Conservation (phyloP, 2,113 vertebrate genomes). For the Halichoeres trimaculatus region DNA sequence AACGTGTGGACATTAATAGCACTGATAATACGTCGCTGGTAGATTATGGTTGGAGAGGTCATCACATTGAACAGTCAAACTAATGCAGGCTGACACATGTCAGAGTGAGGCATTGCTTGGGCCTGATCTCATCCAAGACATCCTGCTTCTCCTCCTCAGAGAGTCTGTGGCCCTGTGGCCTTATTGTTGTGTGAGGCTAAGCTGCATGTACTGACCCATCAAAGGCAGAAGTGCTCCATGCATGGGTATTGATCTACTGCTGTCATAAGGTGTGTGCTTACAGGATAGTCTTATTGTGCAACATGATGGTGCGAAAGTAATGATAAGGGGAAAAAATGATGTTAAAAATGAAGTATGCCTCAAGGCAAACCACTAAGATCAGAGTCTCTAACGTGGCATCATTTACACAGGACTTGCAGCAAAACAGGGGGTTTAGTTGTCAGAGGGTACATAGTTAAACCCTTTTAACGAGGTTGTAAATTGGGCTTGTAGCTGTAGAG, state of each 20-base stretch:
- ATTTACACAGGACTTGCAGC: background rate
- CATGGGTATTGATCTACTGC: conserved; percentile 48
- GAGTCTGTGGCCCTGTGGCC: conserved; percentile 55
- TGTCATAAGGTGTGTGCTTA: conserved; percentile 12
- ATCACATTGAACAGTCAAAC: conserved; percentile 54
- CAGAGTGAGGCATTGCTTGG: conserved; percentile 57
- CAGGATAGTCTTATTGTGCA: background rate
- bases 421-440: too few relatives aligned
- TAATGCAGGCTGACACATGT: conserved; percentile 76
- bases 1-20: conserved; percentile 56
- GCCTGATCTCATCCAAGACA: conserved; percentile 59
- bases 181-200: conserved; percentile 42
- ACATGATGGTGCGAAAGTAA: background rate
- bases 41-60: conserved; percentile 57
- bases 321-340: background rate
- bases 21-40: conserved; percentile 61
- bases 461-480: too few relatives aligned
- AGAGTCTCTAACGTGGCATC: background rate
- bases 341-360: background rate
- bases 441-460: too few relatives aligned
- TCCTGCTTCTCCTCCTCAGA: conserved; percentile 62
- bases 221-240: conserved; percentile 20
- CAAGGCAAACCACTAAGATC: background rate
- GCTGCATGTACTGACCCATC: conserved; percentile 54
- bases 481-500: too few relatives aligned